A percentile compares a stretch with the other conserved stretches of the same genome.
Evolutionary conservation across 23 tunicate species (phyloP).

Genomic region (Clavelina lepadiformis): DNA sequence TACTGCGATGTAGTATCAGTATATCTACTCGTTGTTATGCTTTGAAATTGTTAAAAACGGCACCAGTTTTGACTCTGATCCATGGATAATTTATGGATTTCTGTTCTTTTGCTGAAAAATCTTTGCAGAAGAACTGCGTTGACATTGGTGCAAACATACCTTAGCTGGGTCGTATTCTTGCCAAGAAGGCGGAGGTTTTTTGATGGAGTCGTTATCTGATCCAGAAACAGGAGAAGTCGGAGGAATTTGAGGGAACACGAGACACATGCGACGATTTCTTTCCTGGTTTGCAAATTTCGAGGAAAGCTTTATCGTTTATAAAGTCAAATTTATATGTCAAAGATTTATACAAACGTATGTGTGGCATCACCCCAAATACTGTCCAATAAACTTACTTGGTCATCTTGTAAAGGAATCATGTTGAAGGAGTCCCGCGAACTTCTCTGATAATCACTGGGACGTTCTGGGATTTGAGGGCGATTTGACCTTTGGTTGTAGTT

Average conservation of each 20-base stretch:
- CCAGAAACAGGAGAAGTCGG: slow-evolving; percentile 13
- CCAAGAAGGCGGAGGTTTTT: slow-evolving; percentile 35
- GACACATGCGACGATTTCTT: background rate
- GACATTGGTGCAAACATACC: slow-evolving; percentile 5
- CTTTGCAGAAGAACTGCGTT: background rate
- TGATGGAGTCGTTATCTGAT: slow-evolving; percentile 43
- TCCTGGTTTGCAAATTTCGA: too few species aligned
- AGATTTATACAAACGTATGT: too few species aligned
- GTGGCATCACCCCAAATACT: too few species aligned
- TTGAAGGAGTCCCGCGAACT: slow-evolving; percentile 23
- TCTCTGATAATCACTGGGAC: slow-evolving; percentile 38
- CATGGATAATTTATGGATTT: background rate
- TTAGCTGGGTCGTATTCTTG: slow-evolving; percentile 31
- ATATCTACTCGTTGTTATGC: too few species aligned
- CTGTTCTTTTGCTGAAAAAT: too few species aligned
- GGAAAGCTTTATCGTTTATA: too few species aligned
- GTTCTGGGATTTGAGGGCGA: slow-evolving; percentile 32
- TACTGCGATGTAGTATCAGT: too few species aligned
- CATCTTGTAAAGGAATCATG: background rate
- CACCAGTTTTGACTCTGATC: background rate
- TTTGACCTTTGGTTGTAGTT: slow-evolving; percentile 1
- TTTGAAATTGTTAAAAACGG: too few species aligned
- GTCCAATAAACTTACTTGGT: too few species aligned
- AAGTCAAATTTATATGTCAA: too few species aligned
- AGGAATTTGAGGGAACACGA: slow-evolving; percentile 34